Evolutionary conservation across 1,140 invertebrate species (phyloP), one percentile per base, ranked within the genome.

Genomic region (Aphaenogaster ashmeadi): DNA sequence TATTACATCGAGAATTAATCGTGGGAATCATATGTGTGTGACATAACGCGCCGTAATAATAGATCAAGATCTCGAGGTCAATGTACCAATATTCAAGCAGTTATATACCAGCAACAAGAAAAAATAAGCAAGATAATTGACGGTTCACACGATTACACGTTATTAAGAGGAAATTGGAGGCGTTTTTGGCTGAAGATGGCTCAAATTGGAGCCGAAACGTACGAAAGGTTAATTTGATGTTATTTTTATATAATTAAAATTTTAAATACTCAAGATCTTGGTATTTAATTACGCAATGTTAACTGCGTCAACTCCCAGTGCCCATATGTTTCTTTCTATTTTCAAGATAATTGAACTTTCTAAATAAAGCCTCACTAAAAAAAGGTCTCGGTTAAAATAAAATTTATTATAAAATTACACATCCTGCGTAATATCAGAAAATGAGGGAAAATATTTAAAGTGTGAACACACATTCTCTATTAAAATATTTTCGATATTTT

Each of bases 31-130:
- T 13, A 11, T 13, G 21, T 13, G n/a, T 41, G 47, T 66, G 60
- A 79, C 60, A 36, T 38, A 66, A 79, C 54, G 74, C 38, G n/a
- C 36, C 11, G 38, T 66, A 60, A 36, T 66, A 50, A 66, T 9
- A 15, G 33, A 27, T 79, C 41, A 78, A 64, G 41, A n/a, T 44
- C 66, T 50, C 21, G 41, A 69, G 66, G 66, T 50, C 66, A 69
- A 69, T 69, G 41, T 69, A 69, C 66, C 18, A 47, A 64, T 33
- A 78, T 60, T 78, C 75, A 38, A 33, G 41, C 9, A 13, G 18
- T 62, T 27, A 44, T 44, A 1, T 41, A 9, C 0, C 54, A 58
- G 11, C 38, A 18, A 13, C 27, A 33, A 33, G 9, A 79, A 18
- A 64, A 56, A 44, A 69, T 56, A 71, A 27, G 0, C 27, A 27